These are phyloP conservation scores for Hyles vespertilio DNA, from an alignment of 1,140 invertebrate species.

Conservation along the genomic window DNA sequence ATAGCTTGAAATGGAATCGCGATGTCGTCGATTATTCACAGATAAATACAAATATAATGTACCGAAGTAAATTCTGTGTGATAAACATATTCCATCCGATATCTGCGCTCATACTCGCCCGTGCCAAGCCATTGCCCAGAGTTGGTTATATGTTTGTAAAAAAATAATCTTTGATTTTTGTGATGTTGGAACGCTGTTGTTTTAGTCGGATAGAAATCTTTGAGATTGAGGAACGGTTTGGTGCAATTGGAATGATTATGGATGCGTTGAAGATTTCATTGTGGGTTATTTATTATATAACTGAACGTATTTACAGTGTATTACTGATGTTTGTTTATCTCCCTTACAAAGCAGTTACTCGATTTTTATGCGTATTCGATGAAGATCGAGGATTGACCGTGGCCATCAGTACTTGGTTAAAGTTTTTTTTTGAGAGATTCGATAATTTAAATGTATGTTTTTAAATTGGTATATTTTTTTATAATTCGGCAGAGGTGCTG, in stretches of 20 bases:
- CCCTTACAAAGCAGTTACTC: background rate
- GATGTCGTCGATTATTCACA: background rate
- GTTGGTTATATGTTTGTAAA: constrained; percentile 30
- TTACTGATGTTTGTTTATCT: background rate
- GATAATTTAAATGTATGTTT: constrained; percentile 2
- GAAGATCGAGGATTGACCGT: constrained; percentile 24
- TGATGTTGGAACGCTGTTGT: constrained; percentile 17
- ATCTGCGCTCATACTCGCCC: too few relatives aligned
- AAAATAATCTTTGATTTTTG: constrained; percentile 11
- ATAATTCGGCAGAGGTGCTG: constrained; percentile 39
- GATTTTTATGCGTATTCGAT: constrained; percentile 1
- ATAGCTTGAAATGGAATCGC: background rate
- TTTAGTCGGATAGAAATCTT: constrained; percentile 35
- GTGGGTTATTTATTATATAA: constrained; percentile 16
- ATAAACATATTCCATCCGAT: constrained; percentile 1
- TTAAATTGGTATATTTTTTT: constrained; percentile 22
- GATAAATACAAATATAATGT: constrained; percentile 4
- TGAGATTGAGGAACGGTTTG: constrained; percentile 45
- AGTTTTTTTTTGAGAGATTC: background rate
- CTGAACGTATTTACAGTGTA: constrained; percentile 14
- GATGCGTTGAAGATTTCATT: constrained; percentile 12
- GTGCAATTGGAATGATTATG: constrained; percentile 40
- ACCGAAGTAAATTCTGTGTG: constrained; percentile 2
- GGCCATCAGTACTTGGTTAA: constrained; percentile 35
- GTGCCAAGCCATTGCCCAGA: background rate